Conservation (phyloP, 2,797 vertebrate genomes). For the Enteromius viviparus region DNA sequence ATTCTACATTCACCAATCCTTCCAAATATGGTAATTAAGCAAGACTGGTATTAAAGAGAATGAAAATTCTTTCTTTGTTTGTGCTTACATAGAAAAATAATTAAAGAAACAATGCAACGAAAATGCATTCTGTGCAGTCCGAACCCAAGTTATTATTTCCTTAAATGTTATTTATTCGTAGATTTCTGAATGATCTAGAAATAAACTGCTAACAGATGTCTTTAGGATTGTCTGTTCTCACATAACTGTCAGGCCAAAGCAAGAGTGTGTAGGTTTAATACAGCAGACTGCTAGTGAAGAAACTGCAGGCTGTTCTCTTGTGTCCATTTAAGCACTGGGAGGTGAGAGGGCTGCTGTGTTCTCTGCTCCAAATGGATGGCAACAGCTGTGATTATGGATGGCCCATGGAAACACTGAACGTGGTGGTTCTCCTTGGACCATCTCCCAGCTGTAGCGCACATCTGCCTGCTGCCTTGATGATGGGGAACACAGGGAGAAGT, state of each 20-base stretch:
- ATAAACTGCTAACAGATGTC: background rate
- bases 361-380: slow-evolving; percentile 44
- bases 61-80: background rate
- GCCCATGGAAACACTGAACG: slow-evolving; percentile 49
- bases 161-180: background rate
- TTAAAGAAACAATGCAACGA: background rate
- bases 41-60: background rate
- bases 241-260: background rate
- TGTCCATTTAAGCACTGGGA: slow-evolving; percentile 47
- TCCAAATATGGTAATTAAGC: background rate
- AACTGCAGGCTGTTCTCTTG: slow-evolving; percentile 45
- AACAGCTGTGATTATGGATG: slow-evolving; percentile 55
- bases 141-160: background rate
- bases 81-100: background rate
- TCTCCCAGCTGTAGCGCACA: slow-evolving; percentile 54
- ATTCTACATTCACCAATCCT: background rate
- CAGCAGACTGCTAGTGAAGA: background rate
- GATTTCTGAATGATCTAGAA: background rate
- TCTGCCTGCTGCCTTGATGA: slow-evolving; percentile 31
- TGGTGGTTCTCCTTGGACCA: slow-evolving; percentile 41
- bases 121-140: background rate
- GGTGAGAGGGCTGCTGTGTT: slow-evolving; percentile 54
- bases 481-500: slow-evolving; percentile 21
- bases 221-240: background rate
- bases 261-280: background rate